Conservation (phyloP, 2,113 vertebrate genomes). For the Dendropsophus ebraccatus region DNA sequence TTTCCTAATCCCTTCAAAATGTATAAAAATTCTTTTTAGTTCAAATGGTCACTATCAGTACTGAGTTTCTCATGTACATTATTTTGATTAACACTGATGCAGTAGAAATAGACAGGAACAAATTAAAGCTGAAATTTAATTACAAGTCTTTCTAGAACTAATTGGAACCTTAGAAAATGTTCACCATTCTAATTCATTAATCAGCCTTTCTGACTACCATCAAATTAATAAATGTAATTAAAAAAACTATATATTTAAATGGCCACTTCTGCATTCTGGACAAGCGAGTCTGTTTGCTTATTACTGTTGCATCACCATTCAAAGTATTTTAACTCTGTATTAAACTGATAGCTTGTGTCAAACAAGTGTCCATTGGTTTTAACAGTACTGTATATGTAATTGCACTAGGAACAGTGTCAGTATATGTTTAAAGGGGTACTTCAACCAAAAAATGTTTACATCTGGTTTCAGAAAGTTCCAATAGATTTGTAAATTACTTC, state of each 20-base stretch:
- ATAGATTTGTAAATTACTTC: too few relatives aligned
- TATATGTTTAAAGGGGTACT: too few relatives aligned
- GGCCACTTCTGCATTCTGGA: constrained; percentile 41
- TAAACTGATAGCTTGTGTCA: background rate
- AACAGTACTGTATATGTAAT: background rate
- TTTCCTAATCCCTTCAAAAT: background rate
- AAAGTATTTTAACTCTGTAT: background rate
- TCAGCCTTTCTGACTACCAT: constrained; percentile 58
- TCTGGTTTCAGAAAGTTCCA: too few relatives aligned
- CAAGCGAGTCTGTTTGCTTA: constrained; percentile 17
- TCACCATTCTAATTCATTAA: constrained; percentile 59
- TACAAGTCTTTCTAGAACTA: constrained; percentile 59
- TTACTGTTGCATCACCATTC: background rate
- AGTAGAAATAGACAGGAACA: constrained; percentile 57
- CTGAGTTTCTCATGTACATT: constrained; percentile 46
- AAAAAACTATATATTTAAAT: constrained; percentile 57
- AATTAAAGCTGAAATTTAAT: constrained; percentile 60
- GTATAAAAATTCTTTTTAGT: background rate
- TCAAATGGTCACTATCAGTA: constrained; percentile 12
- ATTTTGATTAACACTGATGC: constrained; percentile 56
- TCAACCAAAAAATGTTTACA: too few relatives aligned
- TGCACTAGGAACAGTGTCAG: too few relatives aligned
- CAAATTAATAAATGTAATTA: constrained; percentile 60
- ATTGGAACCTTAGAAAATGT: constrained; percentile 60
- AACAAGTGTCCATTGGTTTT: background rate